phyloP scores from a whole-genome alignment of 2,113 vertebrate species.

The Carassius carassius region DNA sequence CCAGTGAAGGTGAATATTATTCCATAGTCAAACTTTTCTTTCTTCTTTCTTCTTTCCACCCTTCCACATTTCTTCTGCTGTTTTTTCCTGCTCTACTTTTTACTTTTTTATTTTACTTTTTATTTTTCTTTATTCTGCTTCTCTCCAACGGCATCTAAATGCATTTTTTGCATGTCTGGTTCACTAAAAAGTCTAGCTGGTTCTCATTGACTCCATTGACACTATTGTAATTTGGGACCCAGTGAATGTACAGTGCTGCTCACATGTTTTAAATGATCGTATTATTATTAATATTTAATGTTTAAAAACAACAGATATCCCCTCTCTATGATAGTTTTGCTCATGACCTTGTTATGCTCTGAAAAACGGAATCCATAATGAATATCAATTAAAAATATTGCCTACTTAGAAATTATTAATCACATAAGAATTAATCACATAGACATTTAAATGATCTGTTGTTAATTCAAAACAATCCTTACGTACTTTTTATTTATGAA shows the following conservation, averaged over 20 bases:
- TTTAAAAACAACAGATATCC: slow-evolving; percentile 7
- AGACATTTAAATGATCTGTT: neutral
- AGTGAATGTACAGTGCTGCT: slow-evolving; percentile 14
- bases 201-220: slow-evolving; percentile 61
- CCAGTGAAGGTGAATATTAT: slow-evolving; percentile 97
- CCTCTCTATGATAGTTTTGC: slow-evolving; percentile 54
- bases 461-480: neutral
- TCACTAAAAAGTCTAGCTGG: slow-evolving; percentile 66
- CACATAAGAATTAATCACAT: no score
- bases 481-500: neutral
- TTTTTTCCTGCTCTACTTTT: slow-evolving; percentile 49
- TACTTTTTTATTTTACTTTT: neutral
- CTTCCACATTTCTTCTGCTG: slow-evolving; percentile 32
- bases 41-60: slow-evolving; percentile 57
- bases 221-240: slow-evolving; percentile 30
- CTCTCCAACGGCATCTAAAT: slow-evolving; percentile 62
- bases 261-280: slow-evolving; percentile 39
- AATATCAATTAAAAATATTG: neutral
- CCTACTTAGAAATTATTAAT: neutral
- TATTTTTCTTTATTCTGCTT: slow-evolving; percentile 38
- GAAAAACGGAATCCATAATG: neutral
- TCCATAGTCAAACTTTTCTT: slow-evolving; percentile 75
- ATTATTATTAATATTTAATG: slow-evolving; percentile 44
- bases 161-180: slow-evolving; percentile 75
- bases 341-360: slow-evolving; percentile 53